These are phyloP conservation scores for Vireo altiloquus DNA, from an alignment of 2,113 vertebrate genomes.

Conservation along the genomic window DNA sequence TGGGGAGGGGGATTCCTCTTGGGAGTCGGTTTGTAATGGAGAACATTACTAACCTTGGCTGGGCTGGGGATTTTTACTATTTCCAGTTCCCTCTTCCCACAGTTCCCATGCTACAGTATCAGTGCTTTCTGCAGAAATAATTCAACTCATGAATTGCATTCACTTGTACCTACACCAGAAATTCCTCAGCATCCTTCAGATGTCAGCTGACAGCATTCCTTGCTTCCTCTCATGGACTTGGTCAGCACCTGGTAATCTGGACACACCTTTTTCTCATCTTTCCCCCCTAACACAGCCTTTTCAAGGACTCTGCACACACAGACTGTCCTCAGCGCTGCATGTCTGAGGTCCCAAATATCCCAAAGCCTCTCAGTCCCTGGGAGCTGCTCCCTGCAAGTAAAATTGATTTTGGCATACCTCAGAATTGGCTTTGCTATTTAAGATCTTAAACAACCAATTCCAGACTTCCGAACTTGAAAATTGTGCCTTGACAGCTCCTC, in stretches of 20 bases:
- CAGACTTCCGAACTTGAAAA: neutral
- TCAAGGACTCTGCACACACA: neutral
- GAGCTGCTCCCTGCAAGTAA: neutral
- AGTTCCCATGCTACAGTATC: neutral
- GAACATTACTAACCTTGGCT: neutral
- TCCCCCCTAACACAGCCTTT: neutral
- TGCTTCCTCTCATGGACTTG: neutral
- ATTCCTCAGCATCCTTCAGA: neutral
- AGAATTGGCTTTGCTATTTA: neutral
- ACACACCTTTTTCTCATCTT: neutral
- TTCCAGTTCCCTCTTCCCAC: neutral
- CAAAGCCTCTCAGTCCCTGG: neutral
- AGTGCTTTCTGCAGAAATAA: neutral
- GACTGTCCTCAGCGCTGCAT: neutral
- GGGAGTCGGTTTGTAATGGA: fast-evolving
- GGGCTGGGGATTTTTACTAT: neutral
- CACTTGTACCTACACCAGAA: neutral
- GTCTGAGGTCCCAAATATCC: neutral
- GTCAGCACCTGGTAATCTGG: neutral
- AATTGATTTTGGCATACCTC: fast-evolving
- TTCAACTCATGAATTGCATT: neutral
- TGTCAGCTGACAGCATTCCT: neutral
- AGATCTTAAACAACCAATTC: neutral
- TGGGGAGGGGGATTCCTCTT: neutral
- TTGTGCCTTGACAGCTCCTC: neutral